Percentiles rank a stretch among this genome's conserved stretches.
phyloP scores from a whole-genome alignment of 2,888 invertebrate species.

The Drosophila longiperda region DNA sequence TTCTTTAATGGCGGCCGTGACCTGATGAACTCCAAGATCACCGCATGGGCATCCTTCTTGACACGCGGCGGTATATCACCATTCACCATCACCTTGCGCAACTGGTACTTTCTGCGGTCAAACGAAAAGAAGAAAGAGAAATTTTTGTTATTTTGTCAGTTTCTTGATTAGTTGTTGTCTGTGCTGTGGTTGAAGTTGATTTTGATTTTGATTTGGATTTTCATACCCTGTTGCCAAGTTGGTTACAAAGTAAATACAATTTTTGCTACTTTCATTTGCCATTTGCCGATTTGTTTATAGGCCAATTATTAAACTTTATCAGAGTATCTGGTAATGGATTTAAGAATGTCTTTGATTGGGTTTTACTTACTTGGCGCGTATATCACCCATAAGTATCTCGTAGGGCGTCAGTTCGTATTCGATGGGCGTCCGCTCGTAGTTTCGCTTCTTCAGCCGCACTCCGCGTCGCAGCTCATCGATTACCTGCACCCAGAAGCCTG shows the following conservation, averaged over 20 bases:
- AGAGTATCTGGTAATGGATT: neutral
- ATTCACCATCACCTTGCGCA: slow-evolving; percentile 94
- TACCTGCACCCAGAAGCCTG: slow-evolving; percentile 97
- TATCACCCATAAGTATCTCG: slow-evolving; percentile 98
- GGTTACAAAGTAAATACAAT: neutral
- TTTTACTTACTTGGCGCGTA: slow-evolving; percentile 89
- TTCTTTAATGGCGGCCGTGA: slow-evolving; percentile 97
- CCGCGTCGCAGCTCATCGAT: slow-evolving; percentile 96
- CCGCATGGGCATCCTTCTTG: slow-evolving; percentile 97
- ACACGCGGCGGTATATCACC: slow-evolving; percentile 92
- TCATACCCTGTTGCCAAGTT: slow-evolving; percentile 1
- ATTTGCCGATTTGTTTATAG: neutral
- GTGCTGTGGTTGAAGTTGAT: slow-evolving; percentile 14
- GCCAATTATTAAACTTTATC: neutral
- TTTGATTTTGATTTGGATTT: slow-evolving; percentile 9
- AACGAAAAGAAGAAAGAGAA: slow-evolving; percentile 41
- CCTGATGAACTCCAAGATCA: slow-evolving; percentile 98
- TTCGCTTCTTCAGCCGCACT: slow-evolving; percentile 96
- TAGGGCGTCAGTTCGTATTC: slow-evolving; percentile 98
- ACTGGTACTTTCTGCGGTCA: slow-evolving; percentile 89
- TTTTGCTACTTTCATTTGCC: neutral
- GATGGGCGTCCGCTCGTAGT: slow-evolving; percentile 90
- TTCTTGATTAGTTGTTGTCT: slow-evolving; percentile 29
- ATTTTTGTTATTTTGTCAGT: slow-evolving; percentile 28
- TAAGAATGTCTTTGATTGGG: slow-evolving; percentile 8